Conservation (phyloP, 2,888 invertebrate genomes). For the Oscheius sp. region DNA sequence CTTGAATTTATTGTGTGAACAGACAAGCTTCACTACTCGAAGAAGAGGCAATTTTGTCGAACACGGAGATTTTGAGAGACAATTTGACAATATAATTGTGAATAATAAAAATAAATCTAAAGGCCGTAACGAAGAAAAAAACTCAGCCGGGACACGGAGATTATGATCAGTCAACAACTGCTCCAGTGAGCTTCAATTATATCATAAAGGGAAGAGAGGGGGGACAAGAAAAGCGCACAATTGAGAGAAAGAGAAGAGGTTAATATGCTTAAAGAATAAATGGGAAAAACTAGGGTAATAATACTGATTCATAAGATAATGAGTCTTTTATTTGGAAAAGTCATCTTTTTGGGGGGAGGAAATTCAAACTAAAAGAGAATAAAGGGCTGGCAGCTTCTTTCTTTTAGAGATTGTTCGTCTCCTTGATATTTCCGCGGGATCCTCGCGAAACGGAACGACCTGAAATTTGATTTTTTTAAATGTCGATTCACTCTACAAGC, state of each 20-base stretch:
- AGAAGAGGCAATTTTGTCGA: no score
- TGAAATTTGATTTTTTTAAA: neutral
- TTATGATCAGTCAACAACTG: conserved; percentile 18
- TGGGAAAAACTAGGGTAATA: no score
- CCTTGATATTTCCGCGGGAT: conserved; percentile 23
- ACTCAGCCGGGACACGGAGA: conserved; percentile 49
- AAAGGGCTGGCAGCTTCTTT: neutral
- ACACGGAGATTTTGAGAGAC: no score
- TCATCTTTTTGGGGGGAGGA: no score
- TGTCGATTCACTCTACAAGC: no score
- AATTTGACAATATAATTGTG: no score
- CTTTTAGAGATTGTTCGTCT: conserved; percentile 24
- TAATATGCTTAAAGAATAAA: conserved; percentile 17
- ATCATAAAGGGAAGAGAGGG: neutral
- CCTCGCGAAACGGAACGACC: conserved; percentile 14
- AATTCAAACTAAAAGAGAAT: neutral
- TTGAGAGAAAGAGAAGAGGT: neutral
- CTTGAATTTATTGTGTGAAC: no score
- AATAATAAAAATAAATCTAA: conserved; percentile 57
- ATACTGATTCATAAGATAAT: neutral
- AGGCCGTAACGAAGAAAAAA: conserved; percentile 64
- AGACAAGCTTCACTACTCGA: no score
- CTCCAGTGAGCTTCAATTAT: no score
- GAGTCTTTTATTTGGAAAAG: no score
- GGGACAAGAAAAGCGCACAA: conserved; percentile 19